These are phyloP conservation scores for Zaprionus lachaisei DNA, from an alignment of 1,140 invertebrate genomes.

Conservation along the genomic window DNA sequence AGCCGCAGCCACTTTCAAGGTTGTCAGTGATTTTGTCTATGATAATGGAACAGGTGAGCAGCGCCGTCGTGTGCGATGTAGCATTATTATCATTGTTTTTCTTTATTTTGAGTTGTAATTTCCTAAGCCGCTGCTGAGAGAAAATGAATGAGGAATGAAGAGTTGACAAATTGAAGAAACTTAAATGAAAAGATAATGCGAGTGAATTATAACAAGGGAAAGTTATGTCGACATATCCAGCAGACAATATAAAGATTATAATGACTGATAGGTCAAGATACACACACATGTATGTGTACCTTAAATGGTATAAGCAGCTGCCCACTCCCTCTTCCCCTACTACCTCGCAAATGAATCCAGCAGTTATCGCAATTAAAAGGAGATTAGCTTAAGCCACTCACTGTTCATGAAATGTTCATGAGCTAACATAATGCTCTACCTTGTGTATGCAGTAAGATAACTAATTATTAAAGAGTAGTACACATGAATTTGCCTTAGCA, in stretches of 20 bases:
- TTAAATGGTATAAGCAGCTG: background rate
- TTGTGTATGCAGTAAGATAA: background rate
- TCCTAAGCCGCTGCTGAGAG: conserved; percentile 10
- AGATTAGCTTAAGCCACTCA: conserved; percentile 17
- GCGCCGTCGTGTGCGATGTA: conserved; percentile 20
- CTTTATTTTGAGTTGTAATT: conserved; percentile 23
- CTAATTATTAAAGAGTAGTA: no score
- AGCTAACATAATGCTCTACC: background rate
- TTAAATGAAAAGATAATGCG: conserved; percentile 8
- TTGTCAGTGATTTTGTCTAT: conserved; percentile 51
- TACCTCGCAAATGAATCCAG: background rate
- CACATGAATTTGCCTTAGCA: background rate
- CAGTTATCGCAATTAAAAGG: conserved; percentile 20
- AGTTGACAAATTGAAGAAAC: conserved; percentile 35
- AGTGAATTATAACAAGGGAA: conserved; percentile 5
- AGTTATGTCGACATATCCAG: background rate
- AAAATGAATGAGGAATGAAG: conserved; percentile 21
- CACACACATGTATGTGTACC: background rate
- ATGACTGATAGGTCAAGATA: background rate
- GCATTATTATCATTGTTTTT: conserved; percentile 29
- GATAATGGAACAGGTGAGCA: conserved; percentile 48
- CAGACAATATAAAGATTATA: background rate
- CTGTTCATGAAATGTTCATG: background rate
- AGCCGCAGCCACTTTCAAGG: conserved; percentile 70
- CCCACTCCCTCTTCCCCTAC: no score